Conservation (phyloP, 2,888 invertebrate genomes). For the Lypha dubia region DNA sequence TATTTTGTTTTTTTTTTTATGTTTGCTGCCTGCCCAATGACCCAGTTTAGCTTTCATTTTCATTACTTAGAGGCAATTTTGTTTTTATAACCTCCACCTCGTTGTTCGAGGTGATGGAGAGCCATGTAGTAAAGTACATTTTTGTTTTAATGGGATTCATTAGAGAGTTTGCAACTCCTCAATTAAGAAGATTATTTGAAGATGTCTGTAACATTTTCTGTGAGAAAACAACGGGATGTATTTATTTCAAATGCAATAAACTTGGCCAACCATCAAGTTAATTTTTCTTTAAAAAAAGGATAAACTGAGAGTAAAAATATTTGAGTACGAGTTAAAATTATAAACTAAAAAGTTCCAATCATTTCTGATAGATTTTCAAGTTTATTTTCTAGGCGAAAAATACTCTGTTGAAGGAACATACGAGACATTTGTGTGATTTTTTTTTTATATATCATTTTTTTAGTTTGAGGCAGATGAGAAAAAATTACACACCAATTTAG, state of each 20-base stretch:
- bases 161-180: not conserved
- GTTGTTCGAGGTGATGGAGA: slow-evolving; percentile 38
- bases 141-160: slow-evolving; percentile 2
- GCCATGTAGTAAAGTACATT: slow-evolving; percentile 14
- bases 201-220: not conserved
- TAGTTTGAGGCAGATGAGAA: too few species aligned
- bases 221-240: not conserved
- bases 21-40: slow-evolving; percentile 67
- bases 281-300: too few species aligned
- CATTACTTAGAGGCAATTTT: slow-evolving; percentile 59
- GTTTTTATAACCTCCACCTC: slow-evolving; percentile 35
- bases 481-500: too few species aligned
- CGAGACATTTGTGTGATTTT: too few species aligned
- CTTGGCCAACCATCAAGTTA: not conserved
- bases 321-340: too few species aligned
- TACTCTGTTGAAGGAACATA: too few species aligned
- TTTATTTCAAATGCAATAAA: not conserved
- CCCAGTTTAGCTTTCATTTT: slow-evolving; percentile 69
- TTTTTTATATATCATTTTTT: too few species aligned
- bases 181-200: slow-evolving; percentile 12
- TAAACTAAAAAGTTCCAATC: too few species aligned
- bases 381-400: too few species aligned
- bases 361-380: too few species aligned
- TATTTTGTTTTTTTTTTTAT: slow-evolving; percentile 31
- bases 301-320: too few species aligned